Percentiles rank a stretch among this genome's conserved stretches.
These are phyloP conservation scores for Epinotia ramella DNA, from an alignment of 2,888 invertebrate genomes.

Conservation along the genomic window DNA sequence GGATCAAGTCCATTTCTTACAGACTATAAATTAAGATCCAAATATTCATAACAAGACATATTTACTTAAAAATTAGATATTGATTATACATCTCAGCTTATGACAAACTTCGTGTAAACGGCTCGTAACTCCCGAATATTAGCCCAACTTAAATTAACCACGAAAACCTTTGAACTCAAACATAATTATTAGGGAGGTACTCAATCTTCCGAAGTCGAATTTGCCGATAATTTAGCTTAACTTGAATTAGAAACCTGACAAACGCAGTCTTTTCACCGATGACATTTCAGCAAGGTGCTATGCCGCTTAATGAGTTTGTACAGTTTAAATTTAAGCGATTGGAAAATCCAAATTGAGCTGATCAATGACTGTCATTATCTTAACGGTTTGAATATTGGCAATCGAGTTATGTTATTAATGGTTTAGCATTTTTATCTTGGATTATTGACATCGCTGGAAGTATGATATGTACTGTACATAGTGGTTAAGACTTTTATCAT, in stretches of 20 bases:
- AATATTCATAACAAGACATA: background rate
- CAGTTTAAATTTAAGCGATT: background rate
- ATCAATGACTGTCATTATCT: background rate
- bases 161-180: slow-evolving; percentile 39
- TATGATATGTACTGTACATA: background rate
- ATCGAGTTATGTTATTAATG: background rate
- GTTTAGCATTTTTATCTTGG: background rate
- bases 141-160: slow-evolving; percentile 29
- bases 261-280: slow-evolving; percentile 27
- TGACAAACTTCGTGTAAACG: slow-evolving; percentile 9
- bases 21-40: too few species aligned
- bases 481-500: too few species aligned
- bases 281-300: background rate
- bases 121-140: slow-evolving; percentile 27
- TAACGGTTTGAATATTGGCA: background rate
- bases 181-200: slow-evolving; percentile 37
- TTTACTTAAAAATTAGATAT: background rate
- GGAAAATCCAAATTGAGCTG: background rate
- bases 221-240: slow-evolving; percentile 38
- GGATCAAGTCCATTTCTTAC: too few species aligned
- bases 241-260: slow-evolving; percentile 42
- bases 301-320: background rate
- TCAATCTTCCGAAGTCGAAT: slow-evolving; percentile 34
- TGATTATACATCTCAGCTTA: background rate
- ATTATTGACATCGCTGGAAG: background rate